A percentile compares a stretch with the other conserved stretches of the same genome.
Evolutionary conservation across 1,140 invertebrate species (phyloP).

Genomic region (Arctopsyche grandis): DNA sequence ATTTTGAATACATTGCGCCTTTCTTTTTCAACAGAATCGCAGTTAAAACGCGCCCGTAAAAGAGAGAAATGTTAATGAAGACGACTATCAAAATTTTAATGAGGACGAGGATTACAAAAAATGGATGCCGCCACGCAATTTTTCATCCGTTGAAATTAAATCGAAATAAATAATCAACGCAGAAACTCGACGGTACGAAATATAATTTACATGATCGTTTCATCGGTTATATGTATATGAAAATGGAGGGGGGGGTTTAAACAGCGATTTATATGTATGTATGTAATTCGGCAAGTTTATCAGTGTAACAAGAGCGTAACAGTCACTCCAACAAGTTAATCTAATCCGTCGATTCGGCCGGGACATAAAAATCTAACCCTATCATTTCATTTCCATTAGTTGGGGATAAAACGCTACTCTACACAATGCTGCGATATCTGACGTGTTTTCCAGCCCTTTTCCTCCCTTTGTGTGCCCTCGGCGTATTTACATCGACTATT

Average conservation of each 20-base stretch:
- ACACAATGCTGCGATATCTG: conserved; percentile 14
- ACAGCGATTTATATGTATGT: not conserved
- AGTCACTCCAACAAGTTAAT: conserved; percentile 24
- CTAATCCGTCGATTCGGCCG: conserved; percentile 13
- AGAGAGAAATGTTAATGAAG: conserved; percentile 20
- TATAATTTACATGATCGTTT: too few species aligned
- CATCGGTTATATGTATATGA: too few species aligned
- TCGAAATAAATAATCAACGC: not conserved
- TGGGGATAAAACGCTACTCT: not conserved
- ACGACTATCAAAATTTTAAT: conserved; percentile 25
- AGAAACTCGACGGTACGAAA: not conserved
- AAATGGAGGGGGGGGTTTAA: too few species aligned
- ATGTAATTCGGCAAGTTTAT: not conserved
- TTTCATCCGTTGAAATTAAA: not conserved
- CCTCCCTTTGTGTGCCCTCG: not conserved
- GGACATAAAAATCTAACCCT: conserved; percentile 28
- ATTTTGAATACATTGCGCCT: conserved; percentile 19
- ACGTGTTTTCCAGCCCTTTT: not conserved
- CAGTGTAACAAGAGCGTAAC: not conserved
- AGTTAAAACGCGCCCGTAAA: conserved; percentile 11
- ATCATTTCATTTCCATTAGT: conserved; percentile 30
- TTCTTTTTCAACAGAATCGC: conserved; percentile 9
- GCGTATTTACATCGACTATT: not conserved
- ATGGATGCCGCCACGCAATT: not conserved
- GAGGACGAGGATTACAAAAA: conserved; percentile 5